phyloP scores from a whole-genome alignment of 64 coral and sea anemone genomes.

The Pachyseris speciosa region DNA sequence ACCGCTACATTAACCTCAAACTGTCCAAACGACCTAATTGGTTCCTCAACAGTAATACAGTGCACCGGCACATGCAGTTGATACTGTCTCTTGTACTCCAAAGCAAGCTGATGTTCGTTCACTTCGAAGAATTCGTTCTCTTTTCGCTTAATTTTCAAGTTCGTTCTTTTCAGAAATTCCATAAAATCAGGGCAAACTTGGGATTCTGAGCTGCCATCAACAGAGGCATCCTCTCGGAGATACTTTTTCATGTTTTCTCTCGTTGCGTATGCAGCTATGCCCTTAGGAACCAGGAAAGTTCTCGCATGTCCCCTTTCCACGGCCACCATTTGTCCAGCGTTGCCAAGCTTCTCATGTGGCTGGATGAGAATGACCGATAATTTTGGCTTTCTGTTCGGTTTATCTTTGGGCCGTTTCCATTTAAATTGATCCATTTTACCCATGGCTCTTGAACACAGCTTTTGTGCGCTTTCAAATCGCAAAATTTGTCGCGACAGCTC shows the following conservation, averaged over 20 bases:
- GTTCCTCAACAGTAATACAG: conserved; percentile 66
- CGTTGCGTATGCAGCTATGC: conserved; percentile 85
- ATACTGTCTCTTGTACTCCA: conserved; percentile 82
- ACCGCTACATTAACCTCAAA: conserved; percentile 74
- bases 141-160: conserved; percentile 79
- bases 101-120: conserved; percentile 71
- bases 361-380: conserved; percentile 76
- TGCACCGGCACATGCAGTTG: conserved; percentile 85
- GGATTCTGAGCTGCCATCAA: conserved; percentile 33
- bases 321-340: conserved; percentile 70
- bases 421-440: conserved; percentile 97
- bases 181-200: conserved; percentile 75
- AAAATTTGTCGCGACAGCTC: conserved; percentile 58
- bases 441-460: conserved; percentile 75
- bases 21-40: conserved; percentile 83
- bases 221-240: conserved; percentile 50
- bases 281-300: conserved; percentile 80
- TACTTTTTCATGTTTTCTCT: conserved; percentile 82
- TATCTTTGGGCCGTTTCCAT: conserved; percentile 63
- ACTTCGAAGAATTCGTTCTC: conserved; percentile 59
- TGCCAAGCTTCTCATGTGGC: conserved; percentile 70
- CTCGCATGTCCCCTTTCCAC: conserved; percentile 84
- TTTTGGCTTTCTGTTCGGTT: conserved; percentile 69
- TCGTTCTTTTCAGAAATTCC: conserved; percentile 64
- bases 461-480: conserved; percentile 10